A percentile compares a stretch with the other conserved stretches of the same genome.
phyloP scores from a whole-genome alignment of 2,113 vertebrate species.

The Oenanthe oenanthe region DNA sequence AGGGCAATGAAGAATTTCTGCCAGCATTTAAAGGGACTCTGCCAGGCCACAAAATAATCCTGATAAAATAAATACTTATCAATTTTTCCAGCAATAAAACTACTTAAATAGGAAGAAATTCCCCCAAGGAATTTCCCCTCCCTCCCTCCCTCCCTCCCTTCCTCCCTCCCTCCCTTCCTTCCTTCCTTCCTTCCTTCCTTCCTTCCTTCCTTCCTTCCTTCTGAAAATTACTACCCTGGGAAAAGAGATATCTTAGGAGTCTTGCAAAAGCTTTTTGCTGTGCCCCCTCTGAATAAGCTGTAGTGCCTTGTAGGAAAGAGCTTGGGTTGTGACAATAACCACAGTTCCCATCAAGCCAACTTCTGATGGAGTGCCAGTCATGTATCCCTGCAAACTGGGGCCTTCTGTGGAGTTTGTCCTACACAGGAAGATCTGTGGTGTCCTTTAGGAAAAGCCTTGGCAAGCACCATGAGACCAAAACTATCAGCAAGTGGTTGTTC shows the following conservation, averaged over 20 bases:
- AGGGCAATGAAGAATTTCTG: background rate
- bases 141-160: too few relatives aligned
- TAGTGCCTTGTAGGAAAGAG: background rate
- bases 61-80: background rate
- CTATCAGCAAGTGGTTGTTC: background rate
- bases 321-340: background rate
- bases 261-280: background rate
- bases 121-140: background rate
- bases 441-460: background rate
- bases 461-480: background rate
- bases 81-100: background rate
- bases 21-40: background rate
- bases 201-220: too few relatives aligned
- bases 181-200: too few relatives aligned
- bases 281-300: background rate
- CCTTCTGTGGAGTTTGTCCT: background rate
- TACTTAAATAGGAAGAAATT: background rate
- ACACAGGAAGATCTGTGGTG: background rate
- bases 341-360: background rate
- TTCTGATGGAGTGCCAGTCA: background rate
- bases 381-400: background rate
- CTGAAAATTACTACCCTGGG: too few relatives aligned
- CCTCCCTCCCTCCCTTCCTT: too few relatives aligned
- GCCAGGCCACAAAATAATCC: background rate
- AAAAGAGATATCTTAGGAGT: background rate